Evolutionary conservation across 2,113 vertebrate genomes (phyloP).

Genomic region (Microcebus murinus): DNA sequence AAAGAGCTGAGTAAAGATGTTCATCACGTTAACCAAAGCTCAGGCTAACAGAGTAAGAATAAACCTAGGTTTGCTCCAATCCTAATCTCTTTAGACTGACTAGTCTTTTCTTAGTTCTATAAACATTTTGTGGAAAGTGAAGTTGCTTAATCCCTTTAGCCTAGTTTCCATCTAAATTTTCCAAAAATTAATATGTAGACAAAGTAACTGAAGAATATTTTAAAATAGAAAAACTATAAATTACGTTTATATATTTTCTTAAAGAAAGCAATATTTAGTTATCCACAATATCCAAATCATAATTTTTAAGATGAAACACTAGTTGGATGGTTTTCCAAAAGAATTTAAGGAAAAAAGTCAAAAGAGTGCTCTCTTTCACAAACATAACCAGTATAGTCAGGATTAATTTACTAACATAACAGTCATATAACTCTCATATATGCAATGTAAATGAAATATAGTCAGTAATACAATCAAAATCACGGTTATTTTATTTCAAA

Average conservation of each 20-base stretch:
- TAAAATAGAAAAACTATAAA: background rate
- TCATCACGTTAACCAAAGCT: background rate
- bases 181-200: background rate
- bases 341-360: background rate
- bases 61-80: background rate
- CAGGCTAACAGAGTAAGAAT: background rate
- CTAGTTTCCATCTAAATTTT: background rate
- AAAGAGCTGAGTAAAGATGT: background rate
- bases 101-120: background rate
- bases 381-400: background rate
- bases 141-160: background rate
- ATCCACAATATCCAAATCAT: background rate
- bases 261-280: background rate
- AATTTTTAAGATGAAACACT: background rate
- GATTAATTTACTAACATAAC: constrained; percentile 3
- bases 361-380: background rate
- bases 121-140: background rate
- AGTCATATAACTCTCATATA: background rate
- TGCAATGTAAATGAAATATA: background rate
- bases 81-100: background rate
- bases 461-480: background rate
- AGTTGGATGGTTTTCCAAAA: background rate
- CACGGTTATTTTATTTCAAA: background rate
- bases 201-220: background rate
- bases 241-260: background rate